These are phyloP conservation scores for Cyanoramphus novaezelandiae DNA, from an alignment of 2,113 vertebrate genomes.

Conservation along the genomic window DNA sequence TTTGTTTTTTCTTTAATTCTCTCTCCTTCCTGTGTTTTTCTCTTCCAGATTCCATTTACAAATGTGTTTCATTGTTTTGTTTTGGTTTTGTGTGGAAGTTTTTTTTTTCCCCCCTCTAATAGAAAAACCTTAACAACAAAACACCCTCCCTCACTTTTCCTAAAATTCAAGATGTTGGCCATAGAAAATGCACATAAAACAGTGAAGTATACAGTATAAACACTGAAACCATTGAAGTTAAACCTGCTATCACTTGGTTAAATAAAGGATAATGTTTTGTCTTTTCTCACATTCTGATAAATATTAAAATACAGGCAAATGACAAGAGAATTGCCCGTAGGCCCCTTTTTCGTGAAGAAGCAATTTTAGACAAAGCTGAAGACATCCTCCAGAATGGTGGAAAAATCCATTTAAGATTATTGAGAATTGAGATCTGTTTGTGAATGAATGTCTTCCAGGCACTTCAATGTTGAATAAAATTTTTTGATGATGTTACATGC, in stretches of 20 bases:
- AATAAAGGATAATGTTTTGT: neutral
- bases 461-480: neutral
- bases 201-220: neutral
- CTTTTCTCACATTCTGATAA: neutral
- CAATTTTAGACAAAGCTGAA: neutral
- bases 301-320: neutral
- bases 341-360: neutral
- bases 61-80: neutral
- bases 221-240: neutral
- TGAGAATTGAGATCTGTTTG: neutral
- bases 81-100: neutral
- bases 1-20: fast-evolving
- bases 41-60: neutral
- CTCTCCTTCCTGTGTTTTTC: neutral
- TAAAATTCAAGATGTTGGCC: neutral
- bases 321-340: neutral
- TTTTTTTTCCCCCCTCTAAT: neutral
- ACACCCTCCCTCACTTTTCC: neutral
- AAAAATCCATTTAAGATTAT: neutral
- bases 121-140: neutral
- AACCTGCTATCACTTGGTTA: neutral
- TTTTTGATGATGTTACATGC: neutral
- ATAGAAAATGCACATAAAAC: neutral
- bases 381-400: neutral
- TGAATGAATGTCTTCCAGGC: neutral